These are phyloP conservation scores for Caenorhabditis plicata DNA, from an alignment of 2,888 invertebrate species.

Conservation along the genomic window DNA sequence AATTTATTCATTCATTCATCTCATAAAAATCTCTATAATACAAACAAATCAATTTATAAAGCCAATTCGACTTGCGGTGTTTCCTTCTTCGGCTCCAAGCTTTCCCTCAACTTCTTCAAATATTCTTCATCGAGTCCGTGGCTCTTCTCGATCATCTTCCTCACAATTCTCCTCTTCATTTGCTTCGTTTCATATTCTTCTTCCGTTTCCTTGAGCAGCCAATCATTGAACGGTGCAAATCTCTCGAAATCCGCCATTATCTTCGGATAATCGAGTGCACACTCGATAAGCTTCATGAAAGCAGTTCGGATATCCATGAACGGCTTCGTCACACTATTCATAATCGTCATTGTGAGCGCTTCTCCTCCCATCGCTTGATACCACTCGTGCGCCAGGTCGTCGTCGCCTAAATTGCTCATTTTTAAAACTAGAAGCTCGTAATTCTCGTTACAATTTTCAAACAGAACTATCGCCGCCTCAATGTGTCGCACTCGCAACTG, in stretches of 20 bases:
- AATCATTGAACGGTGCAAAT: conserved; percentile 21
- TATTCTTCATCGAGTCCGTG: neutral
- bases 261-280: conserved; percentile 6
- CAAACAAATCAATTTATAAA: too few relatives aligned
- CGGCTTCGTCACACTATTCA: conserved; percentile 16
- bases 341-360: conserved; percentile 6
- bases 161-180: neutral
- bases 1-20: neutral
- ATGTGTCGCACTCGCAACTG: conserved; percentile 26
- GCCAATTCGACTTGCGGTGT: neutral
- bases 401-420: conserved; percentile 3
- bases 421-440: neutral
- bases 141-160: neutral
- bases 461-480: conserved; percentile 28
- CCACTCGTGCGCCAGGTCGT: conserved; percentile 4
- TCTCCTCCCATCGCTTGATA: conserved; percentile 9
- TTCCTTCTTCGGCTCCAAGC: neutral
- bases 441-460: conserved; percentile 23
- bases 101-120: neutral
- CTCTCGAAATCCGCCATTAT: conserved; percentile 10
- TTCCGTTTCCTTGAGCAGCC: conserved; percentile 22
- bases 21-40: too few relatives aligned
- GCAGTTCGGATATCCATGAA: conserved; percentile 15
- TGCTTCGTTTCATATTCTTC: neutral
- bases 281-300: conserved; percentile 11